Percentiles rank a stretch among this genome's conserved stretches.
Evolutionary conservation across 2,797 vertebrate species (phyloP).

Genomic region (Chrosomus eos): DNA sequence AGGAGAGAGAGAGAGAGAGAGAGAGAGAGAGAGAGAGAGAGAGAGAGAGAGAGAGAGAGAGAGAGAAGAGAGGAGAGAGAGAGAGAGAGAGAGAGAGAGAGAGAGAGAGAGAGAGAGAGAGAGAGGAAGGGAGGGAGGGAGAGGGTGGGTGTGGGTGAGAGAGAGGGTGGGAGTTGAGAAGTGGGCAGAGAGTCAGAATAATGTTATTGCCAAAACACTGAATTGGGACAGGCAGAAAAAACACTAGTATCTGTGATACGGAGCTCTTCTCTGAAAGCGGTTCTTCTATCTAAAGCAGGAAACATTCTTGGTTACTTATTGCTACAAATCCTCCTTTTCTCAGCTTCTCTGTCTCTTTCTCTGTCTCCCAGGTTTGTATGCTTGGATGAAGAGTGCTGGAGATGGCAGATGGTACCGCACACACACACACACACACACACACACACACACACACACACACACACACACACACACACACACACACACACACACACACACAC

Average conservation of each 20-base stretch:
- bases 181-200: slow-evolving; percentile 42
- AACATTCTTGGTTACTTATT: slow-evolving; percentile 16
- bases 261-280: slow-evolving; percentile 10
- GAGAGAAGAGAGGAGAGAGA: no score
- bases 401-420: slow-evolving; percentile 57
- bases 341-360: slow-evolving; percentile 4
- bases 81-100: not conserved
- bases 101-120: not conserved
- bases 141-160: slow-evolving; percentile 21
- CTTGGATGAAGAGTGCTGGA: slow-evolving; percentile 49
- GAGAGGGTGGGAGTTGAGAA: slow-evolving; percentile 29
- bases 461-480: slow-evolving; percentile 15
- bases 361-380: slow-evolving; percentile 45
- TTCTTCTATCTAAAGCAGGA: slow-evolving; percentile 34
- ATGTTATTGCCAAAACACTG: slow-evolving; percentile 40
- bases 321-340: not conserved
- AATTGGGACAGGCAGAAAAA: slow-evolving; percentile 42
- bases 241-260: slow-evolving; percentile 4
- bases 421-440: slow-evolving; percentile 6
- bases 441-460: not conserved
- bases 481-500: slow-evolving; percentile 19
- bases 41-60: not conserved
- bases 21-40: not conserved
- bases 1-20: no score
- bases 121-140: not conserved